These are phyloP conservation scores for Poeciliopsis infans DNA, from an alignment of 2,797 vertebrate genomes.

Conservation along the genomic window DNA sequence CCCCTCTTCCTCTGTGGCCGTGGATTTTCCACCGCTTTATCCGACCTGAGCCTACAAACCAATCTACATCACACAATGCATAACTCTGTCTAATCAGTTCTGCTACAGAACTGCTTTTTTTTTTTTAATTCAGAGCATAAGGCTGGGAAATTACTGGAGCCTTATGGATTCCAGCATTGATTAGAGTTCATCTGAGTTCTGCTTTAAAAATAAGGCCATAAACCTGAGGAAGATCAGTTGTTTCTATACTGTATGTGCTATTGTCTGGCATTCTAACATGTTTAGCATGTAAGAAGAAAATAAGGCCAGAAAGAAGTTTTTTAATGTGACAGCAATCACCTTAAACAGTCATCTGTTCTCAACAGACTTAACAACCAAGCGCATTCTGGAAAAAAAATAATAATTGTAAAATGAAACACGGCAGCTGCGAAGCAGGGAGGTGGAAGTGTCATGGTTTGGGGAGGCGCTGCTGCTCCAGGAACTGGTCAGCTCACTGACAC, in stretches of 20 bases:
- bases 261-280: background rate
- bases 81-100: constrained; percentile 84
- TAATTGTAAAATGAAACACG: background rate
- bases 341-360: background rate
- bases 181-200: constrained; percentile 26
- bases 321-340: background rate
- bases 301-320: background rate
- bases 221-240: background rate
- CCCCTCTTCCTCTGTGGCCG: constrained; percentile 70
- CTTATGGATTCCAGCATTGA: constrained; percentile 26
- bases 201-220: constrained; percentile 17
- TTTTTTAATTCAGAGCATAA: constrained; percentile 48
- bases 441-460: background rate
- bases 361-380: background rate
- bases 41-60: constrained; percentile 67
- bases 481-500: background rate
- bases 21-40: constrained; percentile 84
- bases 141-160: constrained; percentile 51
- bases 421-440: background rate
- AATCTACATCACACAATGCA: constrained; percentile 74
- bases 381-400: background rate
- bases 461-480: background rate
- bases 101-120: constrained; percentile 62
- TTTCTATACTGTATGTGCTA: background rate
- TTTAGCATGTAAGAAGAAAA: background rate